phyloP scores from a whole-genome alignment of 1,140 invertebrate species.

The Drosophila oshimai region DNA sequence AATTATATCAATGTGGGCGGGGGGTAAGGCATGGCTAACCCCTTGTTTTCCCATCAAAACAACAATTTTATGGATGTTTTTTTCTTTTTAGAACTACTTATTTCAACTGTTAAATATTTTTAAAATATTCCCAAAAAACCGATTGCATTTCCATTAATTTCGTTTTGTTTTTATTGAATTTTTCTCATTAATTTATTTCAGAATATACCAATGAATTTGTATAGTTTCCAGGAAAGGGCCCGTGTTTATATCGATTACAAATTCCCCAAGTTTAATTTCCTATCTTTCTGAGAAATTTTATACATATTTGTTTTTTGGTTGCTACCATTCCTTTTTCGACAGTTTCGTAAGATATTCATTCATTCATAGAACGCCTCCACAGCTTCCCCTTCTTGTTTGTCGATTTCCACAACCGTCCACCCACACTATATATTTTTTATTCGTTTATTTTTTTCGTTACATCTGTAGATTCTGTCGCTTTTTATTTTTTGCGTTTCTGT shows the following conservation, averaged over 20 bases:
- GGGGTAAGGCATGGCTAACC: slow-evolving; percentile 7
- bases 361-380: slow-evolving; percentile 33
- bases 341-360: slow-evolving; percentile 31
- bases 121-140: too few species aligned
- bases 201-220: too few species aligned
- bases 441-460: slow-evolving; percentile 15
- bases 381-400: slow-evolving; percentile 10
- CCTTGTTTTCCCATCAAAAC: neutral
- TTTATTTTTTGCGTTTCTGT: neutral
- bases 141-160: too few species aligned
- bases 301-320: neutral
- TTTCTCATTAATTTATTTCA: too few species aligned
- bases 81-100: neutral
- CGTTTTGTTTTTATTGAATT: too few species aligned
- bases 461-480: slow-evolving; percentile 20
- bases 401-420: slow-evolving; percentile 2
- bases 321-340: too few species aligned
- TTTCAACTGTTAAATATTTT: too few species aligned
- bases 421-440: slow-evolving; percentile 16
- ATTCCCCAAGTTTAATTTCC: neutral
- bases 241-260: neutral
- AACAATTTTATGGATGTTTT: neutral
- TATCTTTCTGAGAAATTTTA: neutral
- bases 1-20: slow-evolving; percentile 28
- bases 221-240: neutral